Evolutionary conservation across 2,797 vertebrate species (phyloP).

Genomic region (Sparidentex hasta): DNA sequence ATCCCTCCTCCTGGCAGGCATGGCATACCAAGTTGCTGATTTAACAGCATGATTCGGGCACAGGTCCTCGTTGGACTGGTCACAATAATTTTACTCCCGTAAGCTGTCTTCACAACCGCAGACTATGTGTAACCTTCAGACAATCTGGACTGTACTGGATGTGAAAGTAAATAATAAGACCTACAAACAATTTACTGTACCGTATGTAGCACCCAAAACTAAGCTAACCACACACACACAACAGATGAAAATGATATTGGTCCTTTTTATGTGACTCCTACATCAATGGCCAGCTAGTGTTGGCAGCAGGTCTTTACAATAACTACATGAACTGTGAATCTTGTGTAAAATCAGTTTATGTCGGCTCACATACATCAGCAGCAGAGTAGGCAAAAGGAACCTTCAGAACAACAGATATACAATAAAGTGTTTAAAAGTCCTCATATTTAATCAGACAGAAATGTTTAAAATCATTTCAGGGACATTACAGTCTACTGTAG

Average conservation of each 20-base stretch:
- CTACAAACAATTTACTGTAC: too few relatives aligned
- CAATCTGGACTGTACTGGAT: too few relatives aligned
- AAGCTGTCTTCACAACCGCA: too few relatives aligned
- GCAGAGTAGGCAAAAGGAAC: conserved; percentile 14
- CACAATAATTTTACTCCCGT: too few relatives aligned
- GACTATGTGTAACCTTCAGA: too few relatives aligned
- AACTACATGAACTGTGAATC: neutral
- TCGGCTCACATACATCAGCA: conserved; percentile 24
- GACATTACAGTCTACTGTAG: conserved; percentile 36
- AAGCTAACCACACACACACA: neutral
- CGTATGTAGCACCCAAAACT: too few relatives aligned
- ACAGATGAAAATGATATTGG: neutral
- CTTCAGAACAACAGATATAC: conserved; percentile 44
- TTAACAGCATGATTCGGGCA: too few relatives aligned
- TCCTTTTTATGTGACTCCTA: neutral
- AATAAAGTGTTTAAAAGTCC: conserved; percentile 31
- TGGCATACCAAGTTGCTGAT: too few relatives aligned
- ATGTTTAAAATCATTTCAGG: conserved; percentile 47
- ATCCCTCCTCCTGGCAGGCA: too few relatives aligned
- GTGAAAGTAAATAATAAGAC: too few relatives aligned
- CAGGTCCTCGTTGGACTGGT: too few relatives aligned
- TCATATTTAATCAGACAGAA: conserved; percentile 45
- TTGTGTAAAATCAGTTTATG: neutral
- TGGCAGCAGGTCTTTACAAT: neutral
- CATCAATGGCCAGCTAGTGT: neutral